These are phyloP conservation scores for Telmatherina bonti DNA, from an alignment of 2,797 vertebrate species.

Conservation along the genomic window DNA sequence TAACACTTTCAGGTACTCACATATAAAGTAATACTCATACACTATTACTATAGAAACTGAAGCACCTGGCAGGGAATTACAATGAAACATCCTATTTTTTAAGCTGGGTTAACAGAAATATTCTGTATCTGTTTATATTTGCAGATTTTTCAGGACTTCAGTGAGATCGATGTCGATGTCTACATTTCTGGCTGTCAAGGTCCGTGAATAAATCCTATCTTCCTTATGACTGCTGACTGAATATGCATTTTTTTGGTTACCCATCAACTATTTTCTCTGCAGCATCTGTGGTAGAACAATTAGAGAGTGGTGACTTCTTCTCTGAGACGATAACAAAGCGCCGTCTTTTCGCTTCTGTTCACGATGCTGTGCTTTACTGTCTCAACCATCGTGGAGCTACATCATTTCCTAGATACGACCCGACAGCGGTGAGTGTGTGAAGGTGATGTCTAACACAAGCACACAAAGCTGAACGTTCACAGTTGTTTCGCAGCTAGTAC, in stretches of 20 bases:
- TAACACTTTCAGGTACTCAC: not conserved
- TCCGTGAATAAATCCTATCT: constrained; percentile 62
- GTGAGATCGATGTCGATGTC: constrained; percentile 91
- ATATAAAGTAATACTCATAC: not conserved
- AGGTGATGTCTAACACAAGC: not conserved
- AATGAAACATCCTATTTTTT: not conserved
- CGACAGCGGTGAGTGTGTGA: constrained; percentile 63
- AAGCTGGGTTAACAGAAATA: not conserved
- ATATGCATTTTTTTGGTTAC: not conserved
- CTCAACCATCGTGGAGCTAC: constrained; percentile 65
- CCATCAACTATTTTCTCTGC: constrained; percentile 17
- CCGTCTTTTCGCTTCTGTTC: constrained; percentile 88
- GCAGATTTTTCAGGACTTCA: constrained; percentile 94
- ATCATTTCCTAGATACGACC: constrained; percentile 56
- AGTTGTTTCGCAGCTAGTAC: not conserved
- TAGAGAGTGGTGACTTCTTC: constrained; percentile 91
- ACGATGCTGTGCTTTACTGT: constrained; percentile 87
- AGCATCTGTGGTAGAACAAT: constrained; percentile 87
- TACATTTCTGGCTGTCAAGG: constrained; percentile 90
- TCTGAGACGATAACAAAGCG: constrained; percentile 87
- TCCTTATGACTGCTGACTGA: not conserved
- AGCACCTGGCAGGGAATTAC: not conserved
- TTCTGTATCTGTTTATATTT: constrained; percentile 3
- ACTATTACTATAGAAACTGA: not conserved
- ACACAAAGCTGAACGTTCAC: not conserved